These are phyloP conservation scores for Drosophila macrospina DNA, from an alignment of 2,888 invertebrate genomes.

Conservation along the genomic window DNA sequence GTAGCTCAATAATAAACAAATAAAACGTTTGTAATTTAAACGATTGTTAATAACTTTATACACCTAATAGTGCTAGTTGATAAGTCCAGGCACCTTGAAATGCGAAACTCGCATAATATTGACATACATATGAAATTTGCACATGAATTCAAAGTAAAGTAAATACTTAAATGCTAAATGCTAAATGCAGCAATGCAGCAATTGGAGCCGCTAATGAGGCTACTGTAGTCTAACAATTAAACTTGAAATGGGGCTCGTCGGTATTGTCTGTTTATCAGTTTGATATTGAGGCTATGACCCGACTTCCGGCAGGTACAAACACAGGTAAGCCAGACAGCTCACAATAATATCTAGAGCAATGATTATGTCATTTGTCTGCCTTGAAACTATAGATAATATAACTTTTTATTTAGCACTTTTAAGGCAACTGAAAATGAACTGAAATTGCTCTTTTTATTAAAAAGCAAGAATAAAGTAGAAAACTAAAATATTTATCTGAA, in stretches of 20 bases:
- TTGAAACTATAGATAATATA: neutral
- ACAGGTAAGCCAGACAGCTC: constrained; percentile 1
- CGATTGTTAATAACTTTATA: constrained; percentile 60
- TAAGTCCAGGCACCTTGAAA: constrained; percentile 66
- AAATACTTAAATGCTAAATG: constrained; percentile 26
- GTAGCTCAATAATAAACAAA: constrained; percentile 32
- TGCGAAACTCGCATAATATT: constrained; percentile 60
- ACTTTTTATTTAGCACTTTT: neutral
- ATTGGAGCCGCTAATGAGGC: constrained; percentile 35
- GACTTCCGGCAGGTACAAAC: constrained; percentile 10
- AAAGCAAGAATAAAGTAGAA: too few relatives aligned
- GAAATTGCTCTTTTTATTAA: neutral
- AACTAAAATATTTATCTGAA: too few relatives aligned
- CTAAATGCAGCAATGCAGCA: too few relatives aligned
- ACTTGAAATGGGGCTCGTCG: constrained; percentile 26
- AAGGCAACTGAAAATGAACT: neutral
- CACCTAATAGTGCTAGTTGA: constrained; percentile 15
- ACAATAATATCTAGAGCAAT: neutral
- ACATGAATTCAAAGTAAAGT: constrained; percentile 49
- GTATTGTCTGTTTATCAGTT: constrained; percentile 40
- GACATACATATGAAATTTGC: constrained; percentile 65
- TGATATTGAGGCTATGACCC: constrained; percentile 37
- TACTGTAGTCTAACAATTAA: constrained; percentile 36
- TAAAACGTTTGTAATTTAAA: constrained; percentile 56
- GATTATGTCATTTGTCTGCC: constrained; percentile 12